phyloP scores from a whole-genome alignment of 2,113 vertebrate species.

The Vulpes vulpes region DNA sequence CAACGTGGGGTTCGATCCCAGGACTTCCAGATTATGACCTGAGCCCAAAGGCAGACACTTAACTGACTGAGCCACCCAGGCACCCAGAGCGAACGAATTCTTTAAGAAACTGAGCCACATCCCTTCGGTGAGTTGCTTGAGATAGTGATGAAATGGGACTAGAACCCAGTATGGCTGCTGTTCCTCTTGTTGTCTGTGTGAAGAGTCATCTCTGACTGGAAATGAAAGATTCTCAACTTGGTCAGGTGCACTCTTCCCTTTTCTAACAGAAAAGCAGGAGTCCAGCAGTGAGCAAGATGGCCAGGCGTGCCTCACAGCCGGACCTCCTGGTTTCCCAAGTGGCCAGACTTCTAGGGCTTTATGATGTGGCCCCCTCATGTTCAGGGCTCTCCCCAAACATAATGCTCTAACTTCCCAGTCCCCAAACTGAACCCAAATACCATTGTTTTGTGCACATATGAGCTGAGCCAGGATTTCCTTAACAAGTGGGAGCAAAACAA shows the following conservation, averaged over 20 bases:
- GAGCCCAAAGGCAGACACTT: not conserved
- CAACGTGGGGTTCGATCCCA: not conserved
- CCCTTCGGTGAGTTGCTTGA: not conserved
- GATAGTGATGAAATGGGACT: not conserved
- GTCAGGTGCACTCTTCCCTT: not conserved
- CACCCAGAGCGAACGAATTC: not conserved
- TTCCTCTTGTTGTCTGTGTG: not conserved
- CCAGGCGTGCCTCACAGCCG: rapidly evolving
- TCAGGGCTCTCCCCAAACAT: not conserved
- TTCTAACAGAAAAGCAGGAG: not conserved
- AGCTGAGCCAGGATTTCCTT: not conserved
- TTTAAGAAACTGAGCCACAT: not conserved
- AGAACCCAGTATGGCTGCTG: not conserved
- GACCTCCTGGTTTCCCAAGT: not conserved
- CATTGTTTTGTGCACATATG: not conserved
- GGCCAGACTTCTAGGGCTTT: not conserved
- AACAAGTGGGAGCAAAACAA: constrained; percentile 27
- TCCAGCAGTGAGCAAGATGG: not conserved
- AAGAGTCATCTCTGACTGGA: not conserved
- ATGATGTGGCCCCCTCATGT: not conserved
- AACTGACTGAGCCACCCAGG: not conserved
- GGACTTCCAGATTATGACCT: not conserved
- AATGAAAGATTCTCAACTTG: not conserved
- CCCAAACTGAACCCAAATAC: not conserved
- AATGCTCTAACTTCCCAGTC: not conserved